Percentiles rank a stretch among this genome's conserved stretches.
phyloP scores from a whole-genome alignment of 2,888 invertebrate species.

The Arenicola marina region DNA sequence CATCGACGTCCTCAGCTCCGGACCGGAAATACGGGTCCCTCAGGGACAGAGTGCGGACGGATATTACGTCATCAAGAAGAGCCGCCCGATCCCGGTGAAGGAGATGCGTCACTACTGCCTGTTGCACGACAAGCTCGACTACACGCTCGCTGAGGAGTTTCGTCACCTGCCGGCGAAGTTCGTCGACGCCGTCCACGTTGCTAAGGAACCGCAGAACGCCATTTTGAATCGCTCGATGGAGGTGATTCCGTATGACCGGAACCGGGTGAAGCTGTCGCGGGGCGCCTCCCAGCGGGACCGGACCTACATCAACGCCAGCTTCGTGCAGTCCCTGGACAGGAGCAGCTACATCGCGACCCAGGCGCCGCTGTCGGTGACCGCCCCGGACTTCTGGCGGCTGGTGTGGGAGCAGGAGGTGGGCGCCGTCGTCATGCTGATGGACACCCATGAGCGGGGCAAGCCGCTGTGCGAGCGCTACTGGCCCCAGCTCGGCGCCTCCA shows the following conservation, averaged over 20 bases:
- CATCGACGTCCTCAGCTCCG: neutral
- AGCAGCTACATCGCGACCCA: constrained; percentile 30
- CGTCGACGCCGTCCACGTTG: constrained; percentile 11
- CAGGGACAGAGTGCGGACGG: neutral
- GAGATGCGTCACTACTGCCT: constrained; percentile 3
- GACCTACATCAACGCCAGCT: constrained; percentile 32
- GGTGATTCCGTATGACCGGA: constrained; percentile 31
- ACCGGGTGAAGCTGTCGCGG: constrained; percentile 19
- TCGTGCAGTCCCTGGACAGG: constrained; percentile 15
- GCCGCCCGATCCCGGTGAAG: neutral
- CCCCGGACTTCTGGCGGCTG: constrained; percentile 28
- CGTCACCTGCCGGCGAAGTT: constrained; percentile 5
- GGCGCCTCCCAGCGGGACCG: neutral
- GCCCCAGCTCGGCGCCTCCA: neutral
- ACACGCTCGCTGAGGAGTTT: constrained; percentile 14
- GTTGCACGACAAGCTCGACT: constrained; percentile 3
- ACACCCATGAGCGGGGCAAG: constrained; percentile 5
- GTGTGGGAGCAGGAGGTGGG: constrained; percentile 25
- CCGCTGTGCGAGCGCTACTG: constrained; percentile 10
- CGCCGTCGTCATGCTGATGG: constrained; percentile 26
- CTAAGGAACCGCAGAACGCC: constrained; percentile 13
- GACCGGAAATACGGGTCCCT: neutral
- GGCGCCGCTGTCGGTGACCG: constrained; percentile 16
- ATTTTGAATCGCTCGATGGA: constrained; percentile 19
- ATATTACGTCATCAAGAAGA: constrained; percentile 1